These are phyloP conservation scores for Hydropsyche betteni DNA, from an alignment of 2,888 invertebrate genomes.

Conservation along the genomic window DNA sequence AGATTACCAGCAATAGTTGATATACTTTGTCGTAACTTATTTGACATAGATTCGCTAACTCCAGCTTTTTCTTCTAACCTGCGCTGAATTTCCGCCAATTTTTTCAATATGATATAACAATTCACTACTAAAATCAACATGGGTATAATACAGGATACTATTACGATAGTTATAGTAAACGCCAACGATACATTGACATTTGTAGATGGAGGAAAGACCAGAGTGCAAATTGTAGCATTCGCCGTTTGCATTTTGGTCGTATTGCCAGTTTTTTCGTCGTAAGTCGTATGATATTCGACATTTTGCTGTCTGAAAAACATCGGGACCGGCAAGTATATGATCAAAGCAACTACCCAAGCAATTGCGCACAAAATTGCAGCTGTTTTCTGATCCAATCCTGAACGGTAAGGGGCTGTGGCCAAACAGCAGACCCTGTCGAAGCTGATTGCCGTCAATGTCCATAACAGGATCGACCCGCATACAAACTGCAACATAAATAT, in stretches of 20 bases:
- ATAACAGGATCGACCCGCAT: conserved; percentile 67
- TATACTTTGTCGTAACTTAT: conserved; percentile 60
- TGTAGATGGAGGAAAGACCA: conserved; percentile 64
- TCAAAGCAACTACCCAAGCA: conserved; percentile 64
- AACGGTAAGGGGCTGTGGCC: conserved; percentile 66
- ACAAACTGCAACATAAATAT: conserved; percentile 61
- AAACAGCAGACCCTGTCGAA: conserved; percentile 68
- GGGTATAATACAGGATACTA: conserved; percentile 64
- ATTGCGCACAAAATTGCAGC: conserved; percentile 59
- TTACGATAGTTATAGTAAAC: conserved; percentile 63
- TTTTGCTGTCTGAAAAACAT: conserved; percentile 63
- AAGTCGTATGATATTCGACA: conserved; percentile 52
- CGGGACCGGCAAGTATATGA: conserved; percentile 63
- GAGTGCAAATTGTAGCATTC: conserved; percentile 60
- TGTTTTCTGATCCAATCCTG: conserved; percentile 61
- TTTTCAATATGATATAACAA: conserved; percentile 66
- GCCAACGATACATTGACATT: conserved; percentile 62
- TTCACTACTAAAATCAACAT: conserved; percentile 66
- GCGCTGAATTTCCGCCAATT: conserved; percentile 44
- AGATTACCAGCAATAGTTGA: conserved; percentile 57
- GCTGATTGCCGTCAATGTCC: conserved; percentile 68
- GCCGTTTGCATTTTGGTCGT: background rate
- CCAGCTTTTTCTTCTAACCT: conserved; percentile 49
- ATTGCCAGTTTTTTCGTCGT: background rate
- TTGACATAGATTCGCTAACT: conserved; percentile 52